Base-by-base conservation (phyloP, 1,140 invertebrate species). In the Rhyacophila brunnea region DNA sequence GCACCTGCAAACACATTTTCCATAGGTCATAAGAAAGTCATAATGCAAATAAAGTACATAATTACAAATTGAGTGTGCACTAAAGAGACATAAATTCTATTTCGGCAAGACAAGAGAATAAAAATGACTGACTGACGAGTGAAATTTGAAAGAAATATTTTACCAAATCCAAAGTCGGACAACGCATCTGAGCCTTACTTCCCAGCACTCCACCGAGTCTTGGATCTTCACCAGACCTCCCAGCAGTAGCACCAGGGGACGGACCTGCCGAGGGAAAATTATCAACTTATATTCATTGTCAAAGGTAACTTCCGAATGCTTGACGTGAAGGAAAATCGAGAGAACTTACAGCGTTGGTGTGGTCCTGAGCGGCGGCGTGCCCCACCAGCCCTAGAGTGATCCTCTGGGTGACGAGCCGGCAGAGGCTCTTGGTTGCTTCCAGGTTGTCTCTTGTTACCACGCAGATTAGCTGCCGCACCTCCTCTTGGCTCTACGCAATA, bases 371-470 rank as follows among this genome's bases (percentile, higher is more conserved):
- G 0, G 83, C 81, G 0, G 84, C 81, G 59, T 85, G 81, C 11
- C 89, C 88, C 67, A 85, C 81, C 1, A 92, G 70, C 6, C 88
- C 87, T 52, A 90, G 80, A 4, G 86, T 87, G 44, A 97, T 92
- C 6, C 93, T 85, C 53, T 89, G 87, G 58, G 89, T 89, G 0
- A 98, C 80, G 10, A 96, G 71, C 23, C 84, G 81, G 68, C 94
- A 91, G 15, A 98, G 81, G 66, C 92, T 87, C 68, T 92, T 88
- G 0, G 93, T 97, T 0, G 92, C 92, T 20, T 85, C 81, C n/a
- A 85, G 72, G 74, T 96, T 95, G 71, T 97, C 93, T 50, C 88
- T 84, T 0, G 93, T 96, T n/a, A 98, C 83, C 11, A 95, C 81
- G 66, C 94, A 96, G 1, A 97, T 77, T 13, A 98, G 74, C 54